These are phyloP conservation scores for Tribolium freemani DNA, from an alignment of 2,888 invertebrate species.

Conservation along the genomic window DNA sequence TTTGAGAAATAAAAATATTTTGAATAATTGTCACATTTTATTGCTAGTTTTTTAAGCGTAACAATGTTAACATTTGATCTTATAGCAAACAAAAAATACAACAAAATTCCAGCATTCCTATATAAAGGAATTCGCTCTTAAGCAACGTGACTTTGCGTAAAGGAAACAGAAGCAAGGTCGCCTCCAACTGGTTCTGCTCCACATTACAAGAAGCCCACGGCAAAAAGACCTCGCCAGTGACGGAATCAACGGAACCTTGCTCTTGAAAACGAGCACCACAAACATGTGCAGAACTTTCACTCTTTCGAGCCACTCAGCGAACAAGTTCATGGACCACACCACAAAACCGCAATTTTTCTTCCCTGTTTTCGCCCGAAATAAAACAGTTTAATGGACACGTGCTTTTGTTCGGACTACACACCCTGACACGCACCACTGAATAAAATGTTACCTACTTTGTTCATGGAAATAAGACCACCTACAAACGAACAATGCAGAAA, in stretches of 20 bases:
- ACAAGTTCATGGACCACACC: slow-evolving; percentile 45
- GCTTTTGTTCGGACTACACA: slow-evolving; percentile 9
- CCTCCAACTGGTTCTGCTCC: slow-evolving; percentile 31
- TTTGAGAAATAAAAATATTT: too few relatives aligned
- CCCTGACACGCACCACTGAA: slow-evolving; percentile 27
- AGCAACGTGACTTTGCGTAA: slow-evolving; percentile 37
- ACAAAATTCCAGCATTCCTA: slow-evolving; percentile 22
- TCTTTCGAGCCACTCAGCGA: slow-evolving; percentile 31
- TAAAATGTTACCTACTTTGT: slow-evolving; percentile 14
- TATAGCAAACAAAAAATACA: slow-evolving; percentile 5
- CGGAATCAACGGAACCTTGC: slow-evolving; percentile 42
- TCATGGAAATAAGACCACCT: slow-evolving; percentile 9
- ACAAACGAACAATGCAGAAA: slow-evolving; percentile 10
- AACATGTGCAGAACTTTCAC: slow-evolving; percentile 46
- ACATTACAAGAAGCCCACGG: slow-evolving; percentile 36
- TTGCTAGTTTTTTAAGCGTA: background rate
- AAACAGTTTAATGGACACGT: slow-evolving; percentile 15
- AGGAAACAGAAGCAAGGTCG: slow-evolving; percentile 43
- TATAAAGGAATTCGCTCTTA: slow-evolving; percentile 32
- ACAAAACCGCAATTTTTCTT: slow-evolving; percentile 21
- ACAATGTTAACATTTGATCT: slow-evolving; percentile 14
- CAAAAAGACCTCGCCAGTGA: slow-evolving; percentile 35
- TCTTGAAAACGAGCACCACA: slow-evolving; percentile 47
- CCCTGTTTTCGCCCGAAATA: slow-evolving; percentile 10
- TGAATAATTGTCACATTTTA: too few relatives aligned